Base-by-base conservation (phyloP, 2,113 vertebrate species). In the Oreochromis niloticus region DNA sequence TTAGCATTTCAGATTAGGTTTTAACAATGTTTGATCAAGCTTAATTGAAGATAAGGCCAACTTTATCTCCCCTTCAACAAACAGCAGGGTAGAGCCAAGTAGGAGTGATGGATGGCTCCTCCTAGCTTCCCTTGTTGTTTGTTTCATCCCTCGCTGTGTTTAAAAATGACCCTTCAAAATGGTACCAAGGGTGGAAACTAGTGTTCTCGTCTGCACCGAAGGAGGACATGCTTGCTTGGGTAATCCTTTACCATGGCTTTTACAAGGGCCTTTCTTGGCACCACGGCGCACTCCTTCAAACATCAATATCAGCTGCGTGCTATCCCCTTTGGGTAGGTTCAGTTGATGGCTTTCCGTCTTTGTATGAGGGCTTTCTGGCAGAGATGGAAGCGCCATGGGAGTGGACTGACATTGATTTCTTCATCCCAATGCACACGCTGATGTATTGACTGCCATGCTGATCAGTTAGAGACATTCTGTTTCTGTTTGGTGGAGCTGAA, bases 81-180 rank as follows among this genome's bases (percentile, higher is more conserved):
- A 88, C 92, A 88, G 86, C 87, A 56, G 83, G 61, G 83, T 75
- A 84, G 75, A 90, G 83, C 79, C 83, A 89, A 92, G 91, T 90
- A 82, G 88, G 86, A 86, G 90, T 95, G 95, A 96, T 94, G 88
- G 93, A 96, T 96, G 89, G 87, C 46, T 66, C 85, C 59, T 92
- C 89, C 87, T 61, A 86, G 79, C 80, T 82, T 84, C 85, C 88
- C 52, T 88, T 84, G 82, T 91, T 94, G 92, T 94, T 96, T 94
- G 93, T 93, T 94, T 94, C 94, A 83, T 93, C 85, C 80, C 89
- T 91, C 39, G 90, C 93, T 92, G 94, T 94, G 91, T 94, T 95
- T 95, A 94, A 95, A 96, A 96, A 96, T 92, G 94, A 95, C 93
- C 95, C 94, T 94, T 96, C 94, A 94, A 92, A 94, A 91, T 19